These are phyloP conservation scores for Neostethus bicornis DNA, from an alignment of 2,797 vertebrate species.

Conservation along the genomic window DNA sequence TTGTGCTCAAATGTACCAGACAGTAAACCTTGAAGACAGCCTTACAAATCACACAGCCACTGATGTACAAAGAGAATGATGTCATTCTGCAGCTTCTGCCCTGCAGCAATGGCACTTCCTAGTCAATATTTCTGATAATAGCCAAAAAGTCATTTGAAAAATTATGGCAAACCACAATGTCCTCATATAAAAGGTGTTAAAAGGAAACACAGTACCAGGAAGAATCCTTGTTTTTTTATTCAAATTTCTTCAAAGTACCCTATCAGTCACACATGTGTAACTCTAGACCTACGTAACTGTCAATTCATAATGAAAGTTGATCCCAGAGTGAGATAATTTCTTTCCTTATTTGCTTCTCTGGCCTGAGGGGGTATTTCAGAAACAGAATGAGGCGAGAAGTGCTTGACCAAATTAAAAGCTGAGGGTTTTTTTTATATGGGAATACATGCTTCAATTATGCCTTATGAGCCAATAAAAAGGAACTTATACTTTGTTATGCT, in stretches of 20 bases:
- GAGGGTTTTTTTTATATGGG: not conserved
- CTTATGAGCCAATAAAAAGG: not conserved
- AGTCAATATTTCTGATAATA: slow-evolving; percentile 30
- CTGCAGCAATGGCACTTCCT: slow-evolving; percentile 46
- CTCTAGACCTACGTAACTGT: slow-evolving; percentile 38
- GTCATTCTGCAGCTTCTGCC: slow-evolving; percentile 51
- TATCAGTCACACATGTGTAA: slow-evolving; percentile 37
- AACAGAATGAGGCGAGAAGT: slow-evolving; percentile 22
- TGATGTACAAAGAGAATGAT: slow-evolving; percentile 55
- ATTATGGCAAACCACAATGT: slow-evolving; percentile 39
- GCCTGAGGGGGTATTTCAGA: slow-evolving; percentile 9
- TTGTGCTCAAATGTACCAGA: slow-evolving; percentile 30
- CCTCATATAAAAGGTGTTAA: slow-evolving; percentile 24
- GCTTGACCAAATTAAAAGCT: slow-evolving; percentile 11
- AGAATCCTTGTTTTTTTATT: slow-evolving; percentile 29
- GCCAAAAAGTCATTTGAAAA: slow-evolving; percentile 24
- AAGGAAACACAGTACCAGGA: slow-evolving; percentile 21
- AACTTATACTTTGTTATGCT: not conserved
- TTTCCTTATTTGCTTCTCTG: slow-evolving; percentile 29
- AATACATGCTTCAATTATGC: not conserved
- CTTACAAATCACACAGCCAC: slow-evolving; percentile 44
- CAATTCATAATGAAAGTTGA: slow-evolving; percentile 55
- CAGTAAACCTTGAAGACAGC: slow-evolving; percentile 45
- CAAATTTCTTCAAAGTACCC: slow-evolving; percentile 30
- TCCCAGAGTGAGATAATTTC: slow-evolving; percentile 54